Evolutionary conservation across 2,888 invertebrate species (phyloP).

Genomic region (Clunio marinus): DNA sequence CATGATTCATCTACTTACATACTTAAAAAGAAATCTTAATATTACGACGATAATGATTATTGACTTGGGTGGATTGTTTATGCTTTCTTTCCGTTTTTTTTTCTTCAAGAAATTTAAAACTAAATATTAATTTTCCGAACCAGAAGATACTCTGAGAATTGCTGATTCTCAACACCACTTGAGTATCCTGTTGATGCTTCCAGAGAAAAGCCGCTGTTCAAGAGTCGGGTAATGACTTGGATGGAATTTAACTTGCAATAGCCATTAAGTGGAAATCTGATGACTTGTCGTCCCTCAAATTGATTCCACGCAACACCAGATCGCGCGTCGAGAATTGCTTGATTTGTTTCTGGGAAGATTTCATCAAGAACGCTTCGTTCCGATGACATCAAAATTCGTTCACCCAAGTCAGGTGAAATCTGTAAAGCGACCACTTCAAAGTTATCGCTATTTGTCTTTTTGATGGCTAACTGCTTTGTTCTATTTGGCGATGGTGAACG

Average conservation of each 20-base stretch:
- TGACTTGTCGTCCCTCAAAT: constrained; percentile 74
- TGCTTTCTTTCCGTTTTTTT: too few relatives aligned
- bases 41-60: too few relatives aligned
- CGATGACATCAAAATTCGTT: constrained; percentile 76
- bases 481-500: constrained; percentile 49
- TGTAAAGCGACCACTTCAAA: constrained; percentile 78
- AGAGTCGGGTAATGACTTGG: constrained; percentile 75
- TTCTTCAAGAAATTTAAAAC: too few relatives aligned
- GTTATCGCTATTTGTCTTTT: constrained; percentile 49
- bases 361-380: constrained; percentile 72
- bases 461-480: constrained; percentile 44
- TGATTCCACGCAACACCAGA: constrained; percentile 78
- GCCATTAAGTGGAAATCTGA: constrained; percentile 80
- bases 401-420: constrained; percentile 75
- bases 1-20: too few relatives aligned
- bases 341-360: constrained; percentile 70
- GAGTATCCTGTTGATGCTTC: constrained; percentile 69
- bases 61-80: too few relatives aligned
- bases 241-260: constrained; percentile 87
- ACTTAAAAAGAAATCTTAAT: too few relatives aligned
- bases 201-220: constrained; percentile 73
- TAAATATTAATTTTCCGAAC: constrained; percentile 57
- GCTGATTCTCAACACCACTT: constrained; percentile 82
- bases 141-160: constrained; percentile 84
- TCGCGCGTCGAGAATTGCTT: constrained; percentile 73